Percentiles rank a stretch among this genome's conserved stretches.
Evolutionary conservation across 64 coral and sea anemone species (phyloP).

Genomic region (Pachyseris speciosa): DNA sequence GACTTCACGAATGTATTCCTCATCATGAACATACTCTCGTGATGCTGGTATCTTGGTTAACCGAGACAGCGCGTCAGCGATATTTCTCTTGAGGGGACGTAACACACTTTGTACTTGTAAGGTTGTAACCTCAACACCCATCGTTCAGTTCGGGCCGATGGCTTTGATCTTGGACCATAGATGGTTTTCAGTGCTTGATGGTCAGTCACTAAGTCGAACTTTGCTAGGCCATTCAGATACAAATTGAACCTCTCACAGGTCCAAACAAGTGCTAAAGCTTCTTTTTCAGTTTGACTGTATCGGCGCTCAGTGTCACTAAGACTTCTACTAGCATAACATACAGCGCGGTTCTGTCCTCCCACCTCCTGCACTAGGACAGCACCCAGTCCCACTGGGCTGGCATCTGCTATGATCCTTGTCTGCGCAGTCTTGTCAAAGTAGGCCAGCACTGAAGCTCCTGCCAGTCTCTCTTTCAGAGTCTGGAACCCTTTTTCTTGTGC

Average conservation of each 20-base stretch:
- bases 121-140: neutral
- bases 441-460: neutral
- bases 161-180: neutral
- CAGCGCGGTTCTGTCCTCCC: neutral
- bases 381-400: constrained; percentile 29
- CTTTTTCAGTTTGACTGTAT: too few species aligned
- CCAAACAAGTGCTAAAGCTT: neutral
- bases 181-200: constrained; percentile 23
- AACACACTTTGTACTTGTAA: neutral
- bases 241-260: neutral
- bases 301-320: too few species aligned
- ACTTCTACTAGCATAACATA: constrained; percentile 35
- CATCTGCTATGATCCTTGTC: constrained; percentile 3
- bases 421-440: constrained; percentile 21
- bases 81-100: neutral
- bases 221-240: neutral
- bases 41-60: neutral
- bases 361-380: constrained; percentile 19
- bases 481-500: constrained; percentile 6
- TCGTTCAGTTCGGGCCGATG: neutral
- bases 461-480: neutral
- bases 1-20: neutral
- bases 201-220: constrained; percentile 16
- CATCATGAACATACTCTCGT: neutral
- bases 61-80: neutral